phyloP scores from a whole-genome alignment of 2,888 invertebrate genomes.

The Acleris literana region DNA sequence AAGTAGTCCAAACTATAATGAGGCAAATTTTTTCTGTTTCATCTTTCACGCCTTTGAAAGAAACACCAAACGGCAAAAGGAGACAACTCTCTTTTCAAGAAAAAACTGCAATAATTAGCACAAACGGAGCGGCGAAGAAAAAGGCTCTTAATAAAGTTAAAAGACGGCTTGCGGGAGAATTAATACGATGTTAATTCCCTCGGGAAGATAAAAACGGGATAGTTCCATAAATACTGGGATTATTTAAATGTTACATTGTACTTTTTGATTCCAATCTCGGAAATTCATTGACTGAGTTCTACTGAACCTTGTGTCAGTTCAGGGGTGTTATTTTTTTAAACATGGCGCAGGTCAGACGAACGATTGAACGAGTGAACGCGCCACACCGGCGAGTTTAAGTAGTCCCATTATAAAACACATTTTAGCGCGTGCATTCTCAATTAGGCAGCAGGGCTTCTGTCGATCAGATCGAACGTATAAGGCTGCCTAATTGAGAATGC shows the following conservation, averaged over 20 bases:
- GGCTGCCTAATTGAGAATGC: too few relatives aligned
- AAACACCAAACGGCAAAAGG: not conserved
- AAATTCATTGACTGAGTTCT: slow-evolving; percentile 11
- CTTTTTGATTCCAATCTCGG: slow-evolving; percentile 26
- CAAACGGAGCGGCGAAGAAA: slow-evolving; percentile 1
- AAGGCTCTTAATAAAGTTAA: slow-evolving; percentile 2
- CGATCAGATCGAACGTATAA: too few relatives aligned
- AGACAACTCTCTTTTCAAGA: not conserved
- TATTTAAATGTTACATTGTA: slow-evolving; percentile 28
- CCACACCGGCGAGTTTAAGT: too few relatives aligned
- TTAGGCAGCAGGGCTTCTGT: too few relatives aligned
- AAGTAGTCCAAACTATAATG: too few relatives aligned
- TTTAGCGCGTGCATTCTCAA: too few relatives aligned
- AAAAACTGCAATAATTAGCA: slow-evolving; percentile 17
- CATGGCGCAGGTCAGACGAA: too few relatives aligned
- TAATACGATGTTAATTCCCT: slow-evolving; percentile 15
- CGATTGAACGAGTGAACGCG: too few relatives aligned
- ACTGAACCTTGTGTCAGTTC: not conserved
- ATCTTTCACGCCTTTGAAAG: not conserved
- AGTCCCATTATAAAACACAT: too few relatives aligned
- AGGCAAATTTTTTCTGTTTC: too few relatives aligned
- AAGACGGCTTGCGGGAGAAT: slow-evolving; percentile 17
- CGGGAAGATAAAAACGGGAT: slow-evolving; percentile 14
- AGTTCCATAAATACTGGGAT: slow-evolving; percentile 15
- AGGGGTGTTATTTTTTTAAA: too few relatives aligned